phyloP scores from a whole-genome alignment of 2,888 invertebrate genomes.

The Sinopyrophorus schimmeli region DNA sequence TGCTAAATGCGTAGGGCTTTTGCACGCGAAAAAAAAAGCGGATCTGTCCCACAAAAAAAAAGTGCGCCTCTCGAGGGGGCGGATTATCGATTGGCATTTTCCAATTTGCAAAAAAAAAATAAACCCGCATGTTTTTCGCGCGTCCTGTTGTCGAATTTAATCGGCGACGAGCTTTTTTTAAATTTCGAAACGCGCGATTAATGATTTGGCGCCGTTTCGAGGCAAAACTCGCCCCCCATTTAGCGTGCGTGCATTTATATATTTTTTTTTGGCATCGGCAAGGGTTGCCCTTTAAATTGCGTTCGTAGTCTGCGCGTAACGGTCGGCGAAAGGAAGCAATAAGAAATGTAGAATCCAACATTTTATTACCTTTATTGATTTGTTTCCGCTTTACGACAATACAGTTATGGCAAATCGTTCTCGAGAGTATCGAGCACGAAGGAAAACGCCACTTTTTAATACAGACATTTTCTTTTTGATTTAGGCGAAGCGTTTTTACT shows the following conservation, averaged over 20 bases:
- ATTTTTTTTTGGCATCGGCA: no score
- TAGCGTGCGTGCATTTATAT: no score
- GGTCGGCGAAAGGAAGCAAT: constrained; percentile 18
- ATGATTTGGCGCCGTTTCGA: background rate
- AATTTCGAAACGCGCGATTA: background rate
- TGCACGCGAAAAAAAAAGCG: no score
- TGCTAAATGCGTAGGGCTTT: no score
- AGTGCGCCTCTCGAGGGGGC: background rate
- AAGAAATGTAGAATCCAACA: constrained; percentile 28
- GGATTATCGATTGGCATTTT: constrained; percentile 12
- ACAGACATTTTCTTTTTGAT: constrained; percentile 27
- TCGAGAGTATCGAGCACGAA: constrained; percentile 22
- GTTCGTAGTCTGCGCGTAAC: constrained; percentile 10
- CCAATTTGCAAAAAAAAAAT: constrained; percentile 4
- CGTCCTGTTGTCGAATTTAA: constrained; percentile 13
- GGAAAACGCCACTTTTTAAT: constrained; percentile 30
- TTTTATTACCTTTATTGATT: constrained; percentile 32
- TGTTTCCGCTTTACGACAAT: constrained; percentile 30
- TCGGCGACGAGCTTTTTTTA: constrained; percentile 1
- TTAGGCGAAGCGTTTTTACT: constrained; percentile 24
- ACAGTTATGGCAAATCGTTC: constrained; percentile 29
- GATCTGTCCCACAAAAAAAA: background rate
- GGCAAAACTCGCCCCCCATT: background rate
- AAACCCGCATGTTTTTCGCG: constrained; percentile 6
- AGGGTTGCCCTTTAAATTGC: constrained; percentile 4